Evolutionary conservation across 1,140 invertebrate genomes (phyloP).

Genomic region (Xylocopa sonorina): DNA sequence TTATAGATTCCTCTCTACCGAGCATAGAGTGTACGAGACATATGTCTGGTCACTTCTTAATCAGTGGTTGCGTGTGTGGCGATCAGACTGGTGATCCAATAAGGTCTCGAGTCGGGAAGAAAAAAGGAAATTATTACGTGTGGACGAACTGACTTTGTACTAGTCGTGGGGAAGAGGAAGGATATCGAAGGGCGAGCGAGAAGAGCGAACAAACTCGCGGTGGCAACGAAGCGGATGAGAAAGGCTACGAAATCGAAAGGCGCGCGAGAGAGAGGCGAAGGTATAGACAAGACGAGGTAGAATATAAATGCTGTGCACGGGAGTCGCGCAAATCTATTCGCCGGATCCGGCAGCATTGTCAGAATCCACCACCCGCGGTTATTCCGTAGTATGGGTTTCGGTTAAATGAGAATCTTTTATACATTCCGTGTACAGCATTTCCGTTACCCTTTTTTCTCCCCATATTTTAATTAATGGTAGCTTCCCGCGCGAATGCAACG

Average conservation of each 20-base stretch:
- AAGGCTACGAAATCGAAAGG: not conserved
- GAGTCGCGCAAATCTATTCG: conserved; percentile 61
- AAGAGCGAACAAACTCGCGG: not conserved
- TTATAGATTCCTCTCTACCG: too few species aligned
- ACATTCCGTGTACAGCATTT: conserved; percentile 67
- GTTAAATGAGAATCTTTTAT: conserved; percentile 74
- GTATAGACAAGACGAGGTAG: not conserved
- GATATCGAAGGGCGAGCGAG: not conserved
- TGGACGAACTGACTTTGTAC: too few species aligned
- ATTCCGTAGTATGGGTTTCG: conserved; percentile 54
- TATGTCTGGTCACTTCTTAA: too few species aligned
- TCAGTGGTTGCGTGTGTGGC: too few species aligned
- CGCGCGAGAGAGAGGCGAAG: not conserved
- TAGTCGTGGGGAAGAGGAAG: too few species aligned
- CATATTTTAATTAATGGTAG: conserved; percentile 75
- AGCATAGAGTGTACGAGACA: too few species aligned
- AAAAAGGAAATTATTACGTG: too few species aligned
- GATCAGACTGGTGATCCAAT: too few species aligned
- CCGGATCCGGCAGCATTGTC: conserved; percentile 63
- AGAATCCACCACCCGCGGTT: conserved; percentile 57
- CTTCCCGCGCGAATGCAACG: conserved; percentile 59
- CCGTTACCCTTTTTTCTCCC: conserved; percentile 64
- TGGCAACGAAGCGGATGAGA: not conserved
- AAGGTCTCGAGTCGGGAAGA: too few species aligned
- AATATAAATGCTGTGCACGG: conserved; percentile 60